Evolutionary conservation across 2,113 vertebrate species (phyloP).

Genomic region (Montifringilla adamsi): DNA sequence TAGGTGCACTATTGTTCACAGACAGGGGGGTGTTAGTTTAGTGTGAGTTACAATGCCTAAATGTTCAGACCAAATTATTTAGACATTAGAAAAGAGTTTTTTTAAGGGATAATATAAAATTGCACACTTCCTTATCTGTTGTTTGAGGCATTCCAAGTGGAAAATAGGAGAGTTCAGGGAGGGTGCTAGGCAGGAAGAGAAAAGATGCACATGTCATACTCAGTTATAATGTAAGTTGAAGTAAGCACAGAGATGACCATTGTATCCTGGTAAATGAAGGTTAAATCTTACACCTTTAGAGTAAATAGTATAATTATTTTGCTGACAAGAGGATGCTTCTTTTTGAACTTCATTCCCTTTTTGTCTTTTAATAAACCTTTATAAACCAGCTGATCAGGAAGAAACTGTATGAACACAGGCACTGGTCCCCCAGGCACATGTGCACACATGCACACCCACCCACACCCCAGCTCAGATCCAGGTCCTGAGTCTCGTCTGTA

Average conservation of each 20-base stretch:
- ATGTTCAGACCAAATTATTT: background rate
- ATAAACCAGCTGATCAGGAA: background rate
- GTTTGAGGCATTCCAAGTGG: background rate
- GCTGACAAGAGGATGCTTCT: background rate
- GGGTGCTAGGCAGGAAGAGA: background rate
- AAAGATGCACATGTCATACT: background rate
- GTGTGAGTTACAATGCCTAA: background rate
- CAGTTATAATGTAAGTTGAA: background rate
- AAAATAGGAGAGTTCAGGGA: background rate
- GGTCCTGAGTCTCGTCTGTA: background rate
- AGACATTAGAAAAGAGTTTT: background rate
- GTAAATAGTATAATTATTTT: background rate
- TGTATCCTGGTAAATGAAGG: background rate
- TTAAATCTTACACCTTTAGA: background rate
- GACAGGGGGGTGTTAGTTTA: background rate
- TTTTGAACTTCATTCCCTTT: background rate
- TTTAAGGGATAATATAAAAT: background rate
- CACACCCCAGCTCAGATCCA: background rate
- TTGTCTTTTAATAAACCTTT: background rate
- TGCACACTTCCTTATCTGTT: background rate
- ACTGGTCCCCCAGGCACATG: background rate
- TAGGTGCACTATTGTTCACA: background rate
- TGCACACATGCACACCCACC: background rate
- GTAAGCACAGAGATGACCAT: background rate
- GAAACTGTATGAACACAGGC: background rate